Base-by-base conservation (phyloP, 1,140 invertebrate species). In the Drosophila subpulchrella region DNA sequence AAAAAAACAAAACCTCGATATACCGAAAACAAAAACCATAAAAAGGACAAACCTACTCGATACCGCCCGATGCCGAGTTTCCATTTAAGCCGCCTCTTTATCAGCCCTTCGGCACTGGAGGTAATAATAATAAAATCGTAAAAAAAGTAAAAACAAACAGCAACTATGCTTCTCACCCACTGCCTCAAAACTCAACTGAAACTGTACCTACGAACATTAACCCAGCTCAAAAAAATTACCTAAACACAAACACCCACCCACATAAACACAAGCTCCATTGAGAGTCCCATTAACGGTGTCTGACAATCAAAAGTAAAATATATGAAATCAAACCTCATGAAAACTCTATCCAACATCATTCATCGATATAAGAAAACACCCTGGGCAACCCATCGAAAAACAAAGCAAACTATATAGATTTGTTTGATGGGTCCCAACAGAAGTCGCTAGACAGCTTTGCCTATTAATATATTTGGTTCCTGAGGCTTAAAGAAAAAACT, bases 1-100 rank as follows among this genome's bases (percentile, higher is more conserved):
- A 42, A 73, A 76, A 73, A 24, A 44, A 32, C 30, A 50, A 61
- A 39, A 15, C 12, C 27, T 36, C 13, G 54, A 32, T 59, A 44
- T 61, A 76, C 73, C 57, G 54, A 75, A 75, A 57, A 53, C 60
- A 75, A 58, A 78, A 71, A 57, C 42, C 70, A 76, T 73, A 70
- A 81, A 90, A 94, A 95, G 95, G 95, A 94, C 94, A 95, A 93
- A 91, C 94, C 81, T 95, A 94, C 92, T 95, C 95, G 81, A 93
- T 94, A 86, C 92, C 93, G 91, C 91, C 93, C 55, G 81, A 91
- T 80, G 92, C 92, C 83, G 80, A 76, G 67, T 93, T 93, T 75
- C 93, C 93, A 77, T 94, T 90, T 92, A 92, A 93, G 88, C 93
- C 93, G 74, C 93, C 92, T 68, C 90, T 85, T 90, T 93, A 93